Evolutionary conservation across 2,113 vertebrate genomes (phyloP), one percentile per base, ranked within the genome.

Genomic region (Balaeniceps rex): DNA sequence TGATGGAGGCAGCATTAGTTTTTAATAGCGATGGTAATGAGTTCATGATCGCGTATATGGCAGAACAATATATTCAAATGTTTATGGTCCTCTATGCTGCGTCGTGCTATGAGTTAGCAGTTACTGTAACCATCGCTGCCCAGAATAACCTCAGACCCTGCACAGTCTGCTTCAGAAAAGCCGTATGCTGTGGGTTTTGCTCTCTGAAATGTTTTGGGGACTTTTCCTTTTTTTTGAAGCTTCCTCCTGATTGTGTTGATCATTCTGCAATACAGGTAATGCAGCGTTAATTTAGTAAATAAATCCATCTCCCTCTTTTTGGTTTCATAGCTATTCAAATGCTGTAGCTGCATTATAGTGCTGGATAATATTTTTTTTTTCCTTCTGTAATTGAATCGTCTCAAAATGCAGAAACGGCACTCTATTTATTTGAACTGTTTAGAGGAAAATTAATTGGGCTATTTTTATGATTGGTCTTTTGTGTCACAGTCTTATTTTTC

Each of bases 401-500:
- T 92, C 70, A 87, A 90, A 85, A 91, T 93, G 72, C 90, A 97
- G 93, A 87, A 92, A 52, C 10, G 14, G 46, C 77, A 71, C 40
- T 84, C 70, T 87, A 60, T 97, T 95, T 97, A 92, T 93, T 95
- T 89, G 87, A 95, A 80, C 76, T 77, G 71, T 81, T 96, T 85
- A 90, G 83, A 80, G 76, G 64, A 74, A 95, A 97, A 93, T 95
- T 97, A 95, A 95, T 96, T 87, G 52, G 57, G 40, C 65, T 92
- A 25, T 74, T 96, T 94, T 94, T 93, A 86, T 86, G 78, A 86
- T 87, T 64, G 82, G 57, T 81, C 52, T 61, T 97, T 65, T 80
- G 44, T 94, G 84, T 78, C 85, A 54, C 1, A 3, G 63, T 77
- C 77, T 85, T 92, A 88, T 90, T 93, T 97, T 95, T 91, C 51